Evolutionary conservation across 2,888 invertebrate genomes (phyloP).

Genomic region (Chromoteleia sp.): DNA sequence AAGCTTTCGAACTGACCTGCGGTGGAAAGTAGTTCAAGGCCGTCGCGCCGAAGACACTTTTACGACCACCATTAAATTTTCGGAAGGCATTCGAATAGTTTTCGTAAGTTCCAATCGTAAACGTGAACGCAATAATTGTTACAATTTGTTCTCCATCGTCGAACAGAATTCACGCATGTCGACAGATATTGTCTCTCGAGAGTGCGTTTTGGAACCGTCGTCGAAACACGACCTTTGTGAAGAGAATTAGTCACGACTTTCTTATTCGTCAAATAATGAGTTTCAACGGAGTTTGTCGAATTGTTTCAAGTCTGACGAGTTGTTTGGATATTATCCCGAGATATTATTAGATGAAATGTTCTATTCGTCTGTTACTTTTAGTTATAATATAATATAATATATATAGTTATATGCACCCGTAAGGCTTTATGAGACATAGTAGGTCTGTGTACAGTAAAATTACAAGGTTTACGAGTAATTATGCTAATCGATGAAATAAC

Average conservation of each 20-base stretch:
- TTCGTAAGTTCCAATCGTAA: slow-evolving; percentile 47
- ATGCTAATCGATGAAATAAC: no score
- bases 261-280: slow-evolving; percentile 1
- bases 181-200: no score
- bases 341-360: no score
- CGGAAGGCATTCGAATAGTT: slow-evolving; percentile 23
- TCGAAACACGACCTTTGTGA: slow-evolving; percentile 2
- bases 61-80: slow-evolving; percentile 39
- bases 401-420: no score
- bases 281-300: background rate
- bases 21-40: slow-evolving; percentile 57
- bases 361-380: no score
- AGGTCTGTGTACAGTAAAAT: no score
- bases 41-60: slow-evolving; percentile 30
- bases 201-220: background rate
- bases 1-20: slow-evolving; percentile 37
- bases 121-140: slow-evolving; percentile 16
- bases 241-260: slow-evolving; percentile 32
- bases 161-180: no score
- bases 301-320: background rate
- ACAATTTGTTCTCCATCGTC: no score
- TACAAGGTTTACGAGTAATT: no score
- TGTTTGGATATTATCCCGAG: no score
- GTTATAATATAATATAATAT: no score
- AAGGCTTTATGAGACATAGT: no score